Percentiles rank a stretch among this genome's conserved stretches.
Evolutionary conservation across 2,113 vertebrate species (phyloP).

Genomic region (Mus musculus): DNA sequence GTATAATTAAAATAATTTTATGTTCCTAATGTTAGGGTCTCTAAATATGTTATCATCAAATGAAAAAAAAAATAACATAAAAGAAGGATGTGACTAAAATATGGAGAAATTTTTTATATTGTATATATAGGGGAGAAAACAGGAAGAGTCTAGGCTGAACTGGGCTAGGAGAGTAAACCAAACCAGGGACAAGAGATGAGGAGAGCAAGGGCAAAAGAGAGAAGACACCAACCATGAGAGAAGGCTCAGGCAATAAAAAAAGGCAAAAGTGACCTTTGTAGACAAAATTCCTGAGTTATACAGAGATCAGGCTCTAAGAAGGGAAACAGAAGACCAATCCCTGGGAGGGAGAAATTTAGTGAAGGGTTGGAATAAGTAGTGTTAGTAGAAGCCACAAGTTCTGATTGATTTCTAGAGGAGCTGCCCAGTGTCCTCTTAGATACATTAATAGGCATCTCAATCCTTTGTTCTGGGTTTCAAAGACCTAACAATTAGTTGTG

Average conservation of each 20-base stretch:
- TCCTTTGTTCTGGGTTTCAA: background rate
- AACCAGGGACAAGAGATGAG: background rate
- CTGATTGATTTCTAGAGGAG: background rate
- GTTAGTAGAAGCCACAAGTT: background rate
- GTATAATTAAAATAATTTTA: background rate
- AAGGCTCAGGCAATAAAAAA: too few relatives aligned
- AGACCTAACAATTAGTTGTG: background rate
- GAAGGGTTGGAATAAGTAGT: background rate
- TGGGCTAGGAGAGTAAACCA: background rate
- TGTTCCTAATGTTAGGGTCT: background rate
- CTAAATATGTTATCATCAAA: constrained; percentile 5
- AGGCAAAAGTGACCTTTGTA: too few relatives aligned
- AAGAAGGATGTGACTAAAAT: background rate
- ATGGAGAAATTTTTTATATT: background rate
- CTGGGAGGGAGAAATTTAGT: background rate
- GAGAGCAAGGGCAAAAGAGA: background rate
- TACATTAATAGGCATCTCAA: background rate
- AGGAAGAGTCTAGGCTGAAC: background rate
- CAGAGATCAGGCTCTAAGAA: background rate
- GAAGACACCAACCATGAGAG: background rate
- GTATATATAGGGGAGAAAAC: background rate
- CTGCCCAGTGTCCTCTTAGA: background rate
- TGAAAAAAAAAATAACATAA: background rate
- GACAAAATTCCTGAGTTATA: background rate
- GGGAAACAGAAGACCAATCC: background rate